Evolutionary conservation across 53 echinoderm and acorn worm genomes (phyloP).

Genomic region (Paelopatides confundens): DNA sequence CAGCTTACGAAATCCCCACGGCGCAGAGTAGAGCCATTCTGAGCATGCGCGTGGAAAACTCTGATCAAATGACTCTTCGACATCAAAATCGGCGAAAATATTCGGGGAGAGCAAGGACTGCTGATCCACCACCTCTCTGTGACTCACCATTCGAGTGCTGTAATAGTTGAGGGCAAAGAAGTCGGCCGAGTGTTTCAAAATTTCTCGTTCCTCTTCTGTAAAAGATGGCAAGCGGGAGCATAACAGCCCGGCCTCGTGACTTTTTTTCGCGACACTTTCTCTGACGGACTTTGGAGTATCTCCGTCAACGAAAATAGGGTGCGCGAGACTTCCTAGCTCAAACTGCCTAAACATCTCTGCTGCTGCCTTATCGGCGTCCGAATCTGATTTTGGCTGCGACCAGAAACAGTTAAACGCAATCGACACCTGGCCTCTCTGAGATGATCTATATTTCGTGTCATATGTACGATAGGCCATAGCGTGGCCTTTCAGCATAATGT

Average conservation of each 20-base stretch:
- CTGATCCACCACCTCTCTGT: neutral
- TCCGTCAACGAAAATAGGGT: slow-evolving; percentile 84
- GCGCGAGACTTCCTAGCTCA: slow-evolving; percentile 71
- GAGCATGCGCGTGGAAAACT: slow-evolving; percentile 14
- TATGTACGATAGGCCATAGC: slow-evolving; percentile 86
- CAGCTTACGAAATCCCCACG: slow-evolving; percentile 84
- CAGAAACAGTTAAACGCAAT: slow-evolving; percentile 69
- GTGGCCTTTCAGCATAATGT: slow-evolving; percentile 85
- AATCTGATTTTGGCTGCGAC: slow-evolving; percentile 72
- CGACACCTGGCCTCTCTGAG: slow-evolving; percentile 72
- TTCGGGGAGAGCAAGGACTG: slow-evolving; percentile 27
- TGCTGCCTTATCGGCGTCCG: slow-evolving; percentile 61
- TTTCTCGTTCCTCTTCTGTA: slow-evolving; percentile 55
- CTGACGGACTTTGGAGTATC: slow-evolving; percentile 65
- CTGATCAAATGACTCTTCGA: slow-evolving; percentile 16
- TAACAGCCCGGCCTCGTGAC: slow-evolving; percentile 55
- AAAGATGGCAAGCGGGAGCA: slow-evolving; percentile 58
- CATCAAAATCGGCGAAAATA: slow-evolving; percentile 20
- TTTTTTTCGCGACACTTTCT: slow-evolving; percentile 49
- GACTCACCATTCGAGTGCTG: slow-evolving; percentile 51
- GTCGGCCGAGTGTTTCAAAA: slow-evolving; percentile 63
- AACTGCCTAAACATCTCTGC: slow-evolving; percentile 59
- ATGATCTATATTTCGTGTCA: slow-evolving; percentile 74
- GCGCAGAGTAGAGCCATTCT: slow-evolving; percentile 66
- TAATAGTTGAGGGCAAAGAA: slow-evolving; percentile 76